Evolutionary conservation across 2,113 vertebrate genomes (phyloP).

Genomic region (Mesocricetus auratus): DNA sequence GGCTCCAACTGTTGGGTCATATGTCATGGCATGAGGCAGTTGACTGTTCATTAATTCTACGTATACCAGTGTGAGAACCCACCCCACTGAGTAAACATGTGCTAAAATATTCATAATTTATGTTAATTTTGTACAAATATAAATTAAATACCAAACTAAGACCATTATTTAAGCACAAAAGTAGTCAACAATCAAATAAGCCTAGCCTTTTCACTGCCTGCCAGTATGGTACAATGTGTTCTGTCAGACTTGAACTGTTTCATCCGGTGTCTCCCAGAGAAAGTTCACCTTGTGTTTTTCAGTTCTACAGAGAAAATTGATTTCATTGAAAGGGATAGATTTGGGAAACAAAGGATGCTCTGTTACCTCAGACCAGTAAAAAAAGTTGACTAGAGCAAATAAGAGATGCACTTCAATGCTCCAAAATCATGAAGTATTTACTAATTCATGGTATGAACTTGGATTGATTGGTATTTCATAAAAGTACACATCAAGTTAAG

Average conservation of each 20-base stretch:
- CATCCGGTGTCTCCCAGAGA: slow-evolving; percentile 52
- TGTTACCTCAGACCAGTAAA: slow-evolving; percentile 75
- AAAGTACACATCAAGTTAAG: slow-evolving; percentile 46
- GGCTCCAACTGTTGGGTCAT: slow-evolving; percentile 87
- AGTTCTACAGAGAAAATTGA: slow-evolving; percentile 71
- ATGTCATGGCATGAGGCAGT: slow-evolving; percentile 93
- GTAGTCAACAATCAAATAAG: slow-evolving; percentile 85
- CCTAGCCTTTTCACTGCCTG: slow-evolving; percentile 79
- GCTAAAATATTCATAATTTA: slow-evolving; percentile 99
- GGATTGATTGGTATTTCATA: slow-evolving; percentile 62
- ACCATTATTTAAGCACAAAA: slow-evolving; percentile 89
- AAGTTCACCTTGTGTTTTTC: slow-evolving; percentile 78
- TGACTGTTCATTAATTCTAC: slow-evolving; percentile 99
- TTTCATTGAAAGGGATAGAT: slow-evolving; percentile 77
- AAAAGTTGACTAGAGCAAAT: slow-evolving; percentile 67
- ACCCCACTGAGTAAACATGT: slow-evolving; percentile 97
- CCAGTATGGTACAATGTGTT: slow-evolving; percentile 69
- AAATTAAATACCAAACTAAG: slow-evolving; percentile 87
- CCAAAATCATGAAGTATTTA: slow-evolving; percentile 69
- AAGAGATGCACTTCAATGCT: slow-evolving; percentile 60
- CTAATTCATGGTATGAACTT: slow-evolving; percentile 52
- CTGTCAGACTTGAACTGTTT: slow-evolving; percentile 81
- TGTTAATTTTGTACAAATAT: slow-evolving; percentile 88
- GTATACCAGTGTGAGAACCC: slow-evolving; percentile 98
- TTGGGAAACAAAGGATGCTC: slow-evolving; percentile 81